Evolutionary conservation across 2,113 vertebrate species (phyloP), one percentile per base, ranked within the genome.

Genomic region (Pyxicephalus adspersus): DNA sequence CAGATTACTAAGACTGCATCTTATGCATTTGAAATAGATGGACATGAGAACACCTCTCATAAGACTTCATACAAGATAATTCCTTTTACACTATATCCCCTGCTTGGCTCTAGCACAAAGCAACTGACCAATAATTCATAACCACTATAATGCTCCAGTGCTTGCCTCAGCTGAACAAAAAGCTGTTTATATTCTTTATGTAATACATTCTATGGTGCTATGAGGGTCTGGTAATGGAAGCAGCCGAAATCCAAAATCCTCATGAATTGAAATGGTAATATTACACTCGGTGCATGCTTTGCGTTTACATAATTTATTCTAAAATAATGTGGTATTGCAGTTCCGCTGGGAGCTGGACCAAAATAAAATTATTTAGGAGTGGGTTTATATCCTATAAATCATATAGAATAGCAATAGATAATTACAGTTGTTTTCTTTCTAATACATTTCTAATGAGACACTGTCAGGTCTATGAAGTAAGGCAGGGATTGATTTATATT

Each of bases 41-140:
- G 51, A 58, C 50, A 64, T 45, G 51, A 66, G 71, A 50, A 74
- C 72, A 54, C 50, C 34, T 52, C 18, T 54, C 38, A 66, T 71
- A 34, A 81, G 60, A 64, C 64, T 66, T 81, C 61, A 74, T 52
- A 66, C 63, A 57, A 65, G 61, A 75, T 66, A 66, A 81, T 75
- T 81, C 11, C 51, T 75, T 80, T 51, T 31, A 26, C 57, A 72
- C 50, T 29, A 64, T 81, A 75, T 75, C 22, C 61, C 60, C 70
- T 20, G 52, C 38, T 50, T 50, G 23, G n/a, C 70, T 52, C 80
- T 66, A 20, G 52, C 29, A 75, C 80, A 66, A 81, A 75, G 71
- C 80, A 81, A 81, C 66, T 81, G 80, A 75, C 80, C 80, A 75
- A 75, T 81, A 81, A 75, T 74, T 81, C 80, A 81, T 66, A 81